Evolutionary conservation across 2,888 invertebrate genomes (phyloP).

Genomic region (Rhyacophila evoluta): DNA sequence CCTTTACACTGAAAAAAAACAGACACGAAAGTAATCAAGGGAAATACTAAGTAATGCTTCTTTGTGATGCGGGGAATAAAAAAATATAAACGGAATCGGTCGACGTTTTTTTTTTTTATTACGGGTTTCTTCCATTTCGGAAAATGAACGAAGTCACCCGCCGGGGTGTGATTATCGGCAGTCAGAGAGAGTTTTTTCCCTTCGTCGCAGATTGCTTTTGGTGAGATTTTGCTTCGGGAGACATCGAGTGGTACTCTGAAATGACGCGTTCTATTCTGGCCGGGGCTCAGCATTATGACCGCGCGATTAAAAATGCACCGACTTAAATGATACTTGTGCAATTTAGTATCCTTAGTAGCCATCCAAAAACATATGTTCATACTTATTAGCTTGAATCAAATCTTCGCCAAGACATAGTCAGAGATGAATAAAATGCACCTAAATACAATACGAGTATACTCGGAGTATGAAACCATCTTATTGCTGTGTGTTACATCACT

Average conservation of each 20-base stretch:
- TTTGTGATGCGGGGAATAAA: conserved; percentile 42
- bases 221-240: conserved; percentile 35
- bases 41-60: conserved; percentile 49
- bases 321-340: too few species aligned
- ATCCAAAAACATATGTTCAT: too few species aligned
- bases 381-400: too few species aligned
- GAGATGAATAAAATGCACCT: too few species aligned
- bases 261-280: conserved; percentile 22
- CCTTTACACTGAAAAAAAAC: conserved; percentile 29
- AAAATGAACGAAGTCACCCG: conserved; percentile 41
- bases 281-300: not conserved
- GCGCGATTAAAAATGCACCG: not conserved
- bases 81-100: conserved; percentile 42
- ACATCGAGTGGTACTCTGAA: conserved; percentile 30
- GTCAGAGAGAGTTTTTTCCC: conserved; percentile 36
- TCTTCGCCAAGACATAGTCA: too few species aligned
- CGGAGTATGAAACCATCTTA: too few species aligned
- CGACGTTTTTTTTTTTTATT: conserved; percentile 36
- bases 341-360: too few species aligned
- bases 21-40: conserved; percentile 51
- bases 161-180: conserved; percentile 50
- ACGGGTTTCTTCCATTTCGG: conserved; percentile 35
- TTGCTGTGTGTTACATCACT: too few species aligned
- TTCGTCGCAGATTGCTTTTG: conserved; percentile 49
- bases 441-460: too few species aligned